Evolutionary conservation across 2,113 vertebrate species (phyloP).

Genomic region (Rhabdomys dilectus): DNA sequence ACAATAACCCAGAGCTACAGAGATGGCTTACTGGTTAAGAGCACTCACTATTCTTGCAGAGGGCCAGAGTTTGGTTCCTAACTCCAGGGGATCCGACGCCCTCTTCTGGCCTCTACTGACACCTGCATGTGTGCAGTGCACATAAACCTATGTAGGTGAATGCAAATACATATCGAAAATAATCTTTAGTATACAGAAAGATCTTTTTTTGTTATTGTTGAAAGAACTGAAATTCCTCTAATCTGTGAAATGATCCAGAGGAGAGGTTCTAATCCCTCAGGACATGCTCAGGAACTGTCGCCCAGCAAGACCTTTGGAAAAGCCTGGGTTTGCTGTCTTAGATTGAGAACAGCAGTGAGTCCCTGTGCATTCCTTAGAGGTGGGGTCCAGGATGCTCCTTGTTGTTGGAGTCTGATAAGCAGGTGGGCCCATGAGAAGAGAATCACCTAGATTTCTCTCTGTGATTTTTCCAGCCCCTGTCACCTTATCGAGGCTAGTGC

Average conservation of each 20-base stretch:
- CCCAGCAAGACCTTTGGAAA: not conserved
- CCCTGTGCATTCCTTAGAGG: not conserved
- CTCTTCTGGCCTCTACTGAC: not conserved
- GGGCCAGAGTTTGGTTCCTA: not conserved
- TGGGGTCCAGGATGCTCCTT: not conserved
- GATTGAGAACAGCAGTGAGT: not conserved
- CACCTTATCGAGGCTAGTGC: not conserved
- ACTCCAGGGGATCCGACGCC: not conserved
- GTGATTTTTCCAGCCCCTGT: constrained; percentile 8
- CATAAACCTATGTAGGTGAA: not conserved
- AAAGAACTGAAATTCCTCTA: not conserved
- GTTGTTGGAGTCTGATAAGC: not conserved
- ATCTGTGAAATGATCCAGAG: not conserved
- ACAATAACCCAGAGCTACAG: not conserved
- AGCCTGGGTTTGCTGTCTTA: not conserved
- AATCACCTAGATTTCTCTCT: constrained; percentile 41
- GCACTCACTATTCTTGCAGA: not conserved
- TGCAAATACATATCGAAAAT: not conserved
- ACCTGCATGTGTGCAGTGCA: not conserved
- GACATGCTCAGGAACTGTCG: not conserved
- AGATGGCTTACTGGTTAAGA: not conserved
- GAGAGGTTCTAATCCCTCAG: not conserved
- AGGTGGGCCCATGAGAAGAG: not conserved
- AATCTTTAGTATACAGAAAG: not conserved
- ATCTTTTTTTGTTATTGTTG: not conserved